Base-by-base conservation (phyloP, 2,113 vertebrate species). In the Mirza zaza region DNA sequence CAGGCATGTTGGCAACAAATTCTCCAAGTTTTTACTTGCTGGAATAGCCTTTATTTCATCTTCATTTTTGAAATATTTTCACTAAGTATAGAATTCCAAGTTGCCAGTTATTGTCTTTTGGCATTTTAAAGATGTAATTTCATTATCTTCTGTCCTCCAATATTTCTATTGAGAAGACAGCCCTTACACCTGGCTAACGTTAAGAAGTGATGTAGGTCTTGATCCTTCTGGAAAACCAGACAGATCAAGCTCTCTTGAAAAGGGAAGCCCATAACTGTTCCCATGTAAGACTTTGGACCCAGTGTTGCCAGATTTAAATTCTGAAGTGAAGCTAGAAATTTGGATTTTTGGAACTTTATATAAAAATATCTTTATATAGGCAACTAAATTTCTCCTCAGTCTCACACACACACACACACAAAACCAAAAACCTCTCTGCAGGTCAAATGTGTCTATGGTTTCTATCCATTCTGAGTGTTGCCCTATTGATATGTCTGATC, bases 21-120 rank as follows among this genome's bases (percentile, higher is more conserved):
- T 67, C 36, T 85, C 36, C 65, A 91, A 86, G 34, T 14, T 71
- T 86, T 77, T 86, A 27, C 57, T 76, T 75, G 5, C 34, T 67
- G 14, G 45, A 27, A 85, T 86, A 45, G 13, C 52, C 57, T 89
- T 81, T 75, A 48, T 76, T 18, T 63, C 61, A 63, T 29, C 61
- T 63, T 75, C 29, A 45, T 34, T 76, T 95, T 91, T 93, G 42
- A 89, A 70, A 8, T 61, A 25, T 94, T 71, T 96, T 92, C 52
- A 96, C 11, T 7, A 82, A 92, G 39, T 79, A 32, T 21, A 75
- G 45, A 65, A 79, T 61, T 91, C 13, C 71, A 59, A 27, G 5
- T 65, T 84, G 61, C 55, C 36, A 87, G 29, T 77, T 81, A 81
- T 39, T 86, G 11, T 48, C 83, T 88, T 85, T 86, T 34, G 13